Evolutionary conservation across 2,888 invertebrate species (phyloP), one percentile per base, ranked within the genome.

Genomic region (Caradrina clavipalpis): DNA sequence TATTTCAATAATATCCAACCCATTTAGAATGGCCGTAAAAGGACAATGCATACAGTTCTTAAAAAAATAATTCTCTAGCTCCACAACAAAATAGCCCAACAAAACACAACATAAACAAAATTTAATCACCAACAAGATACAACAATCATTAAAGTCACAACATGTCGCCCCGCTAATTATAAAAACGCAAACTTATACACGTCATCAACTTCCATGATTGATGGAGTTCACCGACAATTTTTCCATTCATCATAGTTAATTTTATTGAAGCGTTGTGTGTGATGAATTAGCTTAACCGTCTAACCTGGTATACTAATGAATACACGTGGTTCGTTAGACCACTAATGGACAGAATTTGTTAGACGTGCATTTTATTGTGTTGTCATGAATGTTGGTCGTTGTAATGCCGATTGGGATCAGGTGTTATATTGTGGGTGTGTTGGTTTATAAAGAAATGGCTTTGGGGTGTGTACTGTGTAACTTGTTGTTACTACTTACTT

Each of bases 231-330:
- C 83, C 86, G 91, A 91, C 92, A 89, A 91, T 92, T 93, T 94
- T 94, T 94, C 91, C 94, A 95, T 96, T 94, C 88, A 95, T 96
- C 95, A 95, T 92, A 85, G 94, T 95, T 95, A 95, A 94, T 95
- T 93, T 94, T 93, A 94, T 94, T 93, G 94, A 89, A 92, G 93
- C 92, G 91, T 93, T 94, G 87, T 89, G 77, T 91, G 89, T 91
- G 90, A 85, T 86, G 85, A 91, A 91, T 91, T 90, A 89, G 90
- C 89, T 90, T 89, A 88, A 86, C 90, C 88, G 89, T 91, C 92
- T 90, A 89, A 87, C 90, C 87, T 86, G 87, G 77, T 89, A 80
- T 74, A 79, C 81, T 88, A 89, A 89, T 90, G 86, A 88, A 88
- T 80, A 84, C 82, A 87, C 86, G 82, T 85, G 56, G 85, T 80